Evolutionary conservation across 35 echinoderm and acorn worm species (phyloP).

Genomic region (Apostichopus californicus): DNA sequence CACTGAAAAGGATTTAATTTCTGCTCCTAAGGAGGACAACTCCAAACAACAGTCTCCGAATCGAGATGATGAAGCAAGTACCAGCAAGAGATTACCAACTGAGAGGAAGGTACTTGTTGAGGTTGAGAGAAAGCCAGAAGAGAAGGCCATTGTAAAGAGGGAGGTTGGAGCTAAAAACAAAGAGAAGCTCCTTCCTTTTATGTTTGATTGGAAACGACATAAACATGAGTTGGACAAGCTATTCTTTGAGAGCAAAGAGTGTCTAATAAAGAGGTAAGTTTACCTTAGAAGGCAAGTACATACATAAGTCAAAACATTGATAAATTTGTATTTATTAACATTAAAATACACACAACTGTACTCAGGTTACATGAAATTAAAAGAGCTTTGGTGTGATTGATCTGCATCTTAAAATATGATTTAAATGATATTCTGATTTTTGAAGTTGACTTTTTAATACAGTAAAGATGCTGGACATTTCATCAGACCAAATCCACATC

Average conservation of each 20-base stretch:
- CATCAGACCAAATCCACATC: no score
- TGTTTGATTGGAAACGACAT: conserved; percentile 76
- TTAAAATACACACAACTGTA: no score
- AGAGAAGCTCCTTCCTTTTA: conserved; percentile 30
- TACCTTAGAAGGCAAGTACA: background rate
- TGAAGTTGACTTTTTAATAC: no score
- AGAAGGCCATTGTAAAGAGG: background rate
- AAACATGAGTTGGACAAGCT: conserved; percentile 64
- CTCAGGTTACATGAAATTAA: no score
- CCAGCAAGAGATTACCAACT: background rate
- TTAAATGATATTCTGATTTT: no score
- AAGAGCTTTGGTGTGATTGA: no score
- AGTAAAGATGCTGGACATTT: no score
- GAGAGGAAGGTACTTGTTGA: background rate
- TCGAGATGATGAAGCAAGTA: background rate
- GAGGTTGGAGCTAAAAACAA: background rate
- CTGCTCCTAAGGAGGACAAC: background rate
- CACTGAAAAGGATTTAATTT: conserved; percentile 58
- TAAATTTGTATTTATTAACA: background rate
- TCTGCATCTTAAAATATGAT: no score
- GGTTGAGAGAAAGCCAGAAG: background rate
- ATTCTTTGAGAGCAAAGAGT: conserved; percentile 68
- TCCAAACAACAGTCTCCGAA: background rate
- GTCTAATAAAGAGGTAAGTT: conserved; percentile 66
- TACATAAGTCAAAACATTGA: background rate